phyloP scores from a whole-genome alignment of 2,113 vertebrate species.

The Emberiza fucata region DNA sequence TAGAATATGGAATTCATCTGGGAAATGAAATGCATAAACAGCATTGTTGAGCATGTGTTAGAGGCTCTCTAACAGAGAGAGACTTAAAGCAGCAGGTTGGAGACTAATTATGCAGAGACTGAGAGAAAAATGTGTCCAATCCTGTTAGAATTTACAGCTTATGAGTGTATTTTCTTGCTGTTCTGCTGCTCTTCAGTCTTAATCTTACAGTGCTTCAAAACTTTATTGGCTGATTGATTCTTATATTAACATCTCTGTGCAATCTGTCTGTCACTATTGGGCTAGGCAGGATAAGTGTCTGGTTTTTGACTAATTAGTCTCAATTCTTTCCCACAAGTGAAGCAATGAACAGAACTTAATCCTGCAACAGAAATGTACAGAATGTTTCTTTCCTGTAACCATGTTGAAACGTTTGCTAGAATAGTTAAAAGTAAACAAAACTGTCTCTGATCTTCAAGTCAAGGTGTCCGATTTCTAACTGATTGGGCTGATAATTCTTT shows the following conservation, averaged over 20 bases:
- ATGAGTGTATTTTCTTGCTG: not conserved
- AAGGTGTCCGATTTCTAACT: not conserved
- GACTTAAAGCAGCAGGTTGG: not conserved
- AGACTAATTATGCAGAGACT: not conserved
- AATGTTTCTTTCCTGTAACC: not conserved
- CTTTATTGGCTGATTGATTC: not conserved
- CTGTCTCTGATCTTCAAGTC: not conserved
- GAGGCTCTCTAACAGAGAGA: not conserved
- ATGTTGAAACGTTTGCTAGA: not conserved
- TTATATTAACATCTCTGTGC: not conserved
- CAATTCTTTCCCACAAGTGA: not conserved
- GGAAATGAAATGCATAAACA: not conserved
- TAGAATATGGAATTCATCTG: not conserved
- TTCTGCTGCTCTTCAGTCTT: not conserved
- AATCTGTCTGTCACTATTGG: not conserved
- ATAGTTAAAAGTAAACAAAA: not conserved
- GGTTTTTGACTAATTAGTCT: not conserved
- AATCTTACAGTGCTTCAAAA: not conserved
- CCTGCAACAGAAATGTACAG: not conserved
- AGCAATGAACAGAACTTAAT: not conserved
- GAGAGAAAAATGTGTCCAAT: not conserved
- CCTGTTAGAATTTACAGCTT: not conserved
- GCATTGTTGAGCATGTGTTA: not conserved
- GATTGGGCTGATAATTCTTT: not conserved
- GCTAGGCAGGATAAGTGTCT: not conserved